Evolutionary conservation across 2,113 vertebrate species (phyloP).

Genomic region (Chauna torquata): DNA sequence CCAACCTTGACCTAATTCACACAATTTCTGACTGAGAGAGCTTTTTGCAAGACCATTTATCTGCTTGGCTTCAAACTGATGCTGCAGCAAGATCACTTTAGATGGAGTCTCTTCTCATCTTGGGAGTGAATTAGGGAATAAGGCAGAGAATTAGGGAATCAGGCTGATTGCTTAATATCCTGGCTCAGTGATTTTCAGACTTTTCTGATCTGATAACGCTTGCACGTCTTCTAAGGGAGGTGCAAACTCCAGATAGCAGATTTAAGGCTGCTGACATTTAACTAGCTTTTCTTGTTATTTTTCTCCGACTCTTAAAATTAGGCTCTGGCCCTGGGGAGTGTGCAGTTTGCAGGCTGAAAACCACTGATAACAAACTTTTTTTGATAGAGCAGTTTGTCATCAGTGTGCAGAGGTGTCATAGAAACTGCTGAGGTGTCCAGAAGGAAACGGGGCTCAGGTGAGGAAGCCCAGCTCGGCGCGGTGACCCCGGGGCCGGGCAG

Average conservation of each 20-base stretch:
- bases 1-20: slow-evolving; percentile 3
- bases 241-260: neutral
- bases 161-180: neutral
- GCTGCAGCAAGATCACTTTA: neutral
- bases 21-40: neutral
- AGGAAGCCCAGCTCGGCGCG: neutral
- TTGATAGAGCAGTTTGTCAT: neutral
- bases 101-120: neutral
- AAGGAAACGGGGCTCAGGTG: neutral
- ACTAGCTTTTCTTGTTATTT: neutral
- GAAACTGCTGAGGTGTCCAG: neutral
- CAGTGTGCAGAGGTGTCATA: neutral
- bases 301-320: neutral
- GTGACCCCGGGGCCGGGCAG: neutral
- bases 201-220: neutral
- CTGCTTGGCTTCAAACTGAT: neutral
- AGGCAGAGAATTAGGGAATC: neutral
- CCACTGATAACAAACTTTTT: neutral
- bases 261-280: neutral
- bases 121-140: neutral
- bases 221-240: neutral
- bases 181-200: neutral
- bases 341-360: neutral
- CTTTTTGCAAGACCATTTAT: neutral
- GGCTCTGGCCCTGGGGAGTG: neutral